Base-by-base conservation (phyloP, 2,888 invertebrate species). In the Crematogaster levior region DNA sequence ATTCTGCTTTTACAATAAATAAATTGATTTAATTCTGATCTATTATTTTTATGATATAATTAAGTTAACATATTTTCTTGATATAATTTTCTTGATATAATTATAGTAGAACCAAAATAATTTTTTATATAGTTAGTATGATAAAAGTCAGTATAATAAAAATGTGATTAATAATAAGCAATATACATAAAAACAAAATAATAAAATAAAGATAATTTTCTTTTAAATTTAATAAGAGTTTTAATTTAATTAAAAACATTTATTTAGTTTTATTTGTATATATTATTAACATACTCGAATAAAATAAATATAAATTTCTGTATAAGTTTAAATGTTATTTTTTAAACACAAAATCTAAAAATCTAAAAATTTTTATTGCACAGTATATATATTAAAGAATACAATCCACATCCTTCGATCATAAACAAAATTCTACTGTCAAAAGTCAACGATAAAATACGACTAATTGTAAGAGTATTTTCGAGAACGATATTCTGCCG, bases 381-480 rank as follows among this genome's bases (percentile, higher is more conserved):
- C n/a, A n/a, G n/a, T n/a, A n/a, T n/a, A n/a, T n/a, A n/a, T n/a
- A n/a, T n/a, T n/a, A 18, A 5, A 46, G 3, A 60, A 21, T 15
- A 7, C 10, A 7, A 2, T 27, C 15, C 24, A 12, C 15, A 12
- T 34, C 3, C 18, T 40, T 53, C 12, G 37, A 7, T 61, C 15
- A 12, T 51, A 48, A 75, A 63, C 21, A 51, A 34, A n/a, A 51
- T 40, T 10, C 27, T 51, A 7, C 24, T 24, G 51, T 18, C 15
- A 15, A 75, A 75, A 75, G 12, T 51, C 37, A 1, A 2, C 48
- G 18, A 34, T 61, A 48, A 74, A 74, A 48, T 48, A 58, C 15
- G 10, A 15, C 2, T 43, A 30, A 30, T 15, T 6, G 1, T 48
- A 12, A 48, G 1, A 21, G 7, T 40, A 24, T 27, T 46, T 73